Evolutionary conservation across 2,797 vertebrate species (phyloP), one percentile per base, ranked within the genome.

Genomic region (Hirundo rustica): DNA sequence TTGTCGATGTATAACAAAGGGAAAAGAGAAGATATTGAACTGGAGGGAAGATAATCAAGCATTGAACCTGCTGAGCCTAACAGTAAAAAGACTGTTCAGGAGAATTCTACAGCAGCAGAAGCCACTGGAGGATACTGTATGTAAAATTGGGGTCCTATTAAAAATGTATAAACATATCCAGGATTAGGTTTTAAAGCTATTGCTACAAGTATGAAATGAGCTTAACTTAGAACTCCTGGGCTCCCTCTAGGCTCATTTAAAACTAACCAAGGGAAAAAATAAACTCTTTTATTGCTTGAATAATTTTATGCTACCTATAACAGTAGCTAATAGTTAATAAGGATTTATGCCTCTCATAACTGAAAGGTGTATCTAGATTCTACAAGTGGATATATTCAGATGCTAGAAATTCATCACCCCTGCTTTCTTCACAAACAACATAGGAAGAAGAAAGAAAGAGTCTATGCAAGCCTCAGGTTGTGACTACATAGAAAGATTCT

Each of bases 1-100:
- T 95, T 95, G 95, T 95, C 4, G 34, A 85, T 64, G 60, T 91
- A 85, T 97, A 97, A 97, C 9, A 92, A 97, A 97, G 92, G 68
- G 89, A 76, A 96, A 95, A 94, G 95, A 87, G 90, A 96, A 95
- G 90, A 95, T 96, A 57, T 71, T 92, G 96, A 97, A 95, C 95
- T 93, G 79, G 61, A 89, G 93, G 91, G 96, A 95, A 95, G 96
- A 97, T 96, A 97, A 97, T 97, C 96, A 97, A 95, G 87, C 51
- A 50, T 92, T 96, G 97, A 96, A 97, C 96, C 94, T 94, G 94
- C 96, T 96, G 86, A 97, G 97, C 85, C 95, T 95, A 96, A 96
- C 80, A 85, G 85, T 94, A 96, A 94, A 97, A 97, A 95, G 97
- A 95, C 95, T 96, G 68, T 97, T 97, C 95, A 95, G 87, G 85